These are phyloP conservation scores for Drosophila paramelanica DNA, from an alignment of 2,888 invertebrate genomes.

Conservation along the genomic window DNA sequence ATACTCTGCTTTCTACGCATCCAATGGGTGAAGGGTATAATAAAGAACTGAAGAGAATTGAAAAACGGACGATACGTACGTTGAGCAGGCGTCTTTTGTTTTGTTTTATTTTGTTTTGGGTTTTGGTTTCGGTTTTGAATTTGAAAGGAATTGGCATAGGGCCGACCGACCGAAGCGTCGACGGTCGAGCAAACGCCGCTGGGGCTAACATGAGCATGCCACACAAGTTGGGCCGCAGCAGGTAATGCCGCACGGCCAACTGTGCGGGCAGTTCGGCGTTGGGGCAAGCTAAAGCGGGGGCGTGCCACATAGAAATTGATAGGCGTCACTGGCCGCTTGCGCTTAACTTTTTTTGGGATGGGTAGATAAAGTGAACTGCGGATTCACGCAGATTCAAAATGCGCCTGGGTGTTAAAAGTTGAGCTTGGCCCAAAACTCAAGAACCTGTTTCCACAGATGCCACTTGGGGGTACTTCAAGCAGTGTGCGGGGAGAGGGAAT, in stretches of 20 bases:
- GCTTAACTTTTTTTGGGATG: constrained; percentile 5
- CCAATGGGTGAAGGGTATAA: no score
- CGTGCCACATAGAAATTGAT: constrained; percentile 53
- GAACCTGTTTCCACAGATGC: constrained; percentile 21
- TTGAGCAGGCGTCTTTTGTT: constrained; percentile 41
- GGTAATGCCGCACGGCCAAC: constrained; percentile 32
- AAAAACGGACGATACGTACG: no score
- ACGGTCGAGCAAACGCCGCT: constrained; percentile 41
- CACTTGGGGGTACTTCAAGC: not conserved
- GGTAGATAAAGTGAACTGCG: not conserved
- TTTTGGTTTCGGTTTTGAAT: constrained; percentile 38
- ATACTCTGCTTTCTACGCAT: no score
- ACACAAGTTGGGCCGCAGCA: constrained; percentile 61
- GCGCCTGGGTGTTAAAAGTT: constrained; percentile 45
- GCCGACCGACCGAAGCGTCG: constrained; percentile 4
- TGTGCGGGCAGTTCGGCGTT: not conserved
- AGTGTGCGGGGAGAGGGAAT: not conserved
- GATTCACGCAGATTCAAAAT: constrained; percentile 2
- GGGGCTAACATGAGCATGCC: constrained; percentile 68
- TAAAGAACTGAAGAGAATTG: no score
- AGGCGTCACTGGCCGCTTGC: constrained; percentile 40
- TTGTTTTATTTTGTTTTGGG: constrained; percentile 26
- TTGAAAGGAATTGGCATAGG: constrained; percentile 65
- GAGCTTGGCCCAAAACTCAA: constrained; percentile 1
- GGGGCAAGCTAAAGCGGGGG: constrained; percentile 22